Evolutionary conservation across 2,113 vertebrate genomes (phyloP), one percentile per base, ranked within the genome.

Genomic region (Tupaia chinensis): DNA sequence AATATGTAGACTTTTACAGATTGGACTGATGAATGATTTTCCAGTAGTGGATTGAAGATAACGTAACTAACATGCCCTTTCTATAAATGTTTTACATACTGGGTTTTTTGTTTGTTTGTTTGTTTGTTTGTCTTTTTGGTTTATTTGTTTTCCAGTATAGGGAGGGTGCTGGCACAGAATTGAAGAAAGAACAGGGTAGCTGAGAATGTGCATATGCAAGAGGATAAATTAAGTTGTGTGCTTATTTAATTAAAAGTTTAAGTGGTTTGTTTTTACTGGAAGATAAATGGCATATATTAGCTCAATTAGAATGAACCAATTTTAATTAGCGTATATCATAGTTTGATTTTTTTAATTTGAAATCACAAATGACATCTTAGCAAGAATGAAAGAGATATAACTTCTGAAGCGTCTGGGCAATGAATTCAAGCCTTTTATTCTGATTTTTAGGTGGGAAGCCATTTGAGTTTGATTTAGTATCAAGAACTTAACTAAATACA

Each of bases 231-330:
- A 95, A 96, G 94, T 94, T 97, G 89, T 95, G 66, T 91, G 74
- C 85, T 96, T 97, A 94, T 95, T 95, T 97, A 98, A 97, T 97
- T 97, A 97, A 96, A 97, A 96, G 93, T 98, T 96, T 97, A 93
- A 89, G 93, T 84, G 63, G 53, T 92, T 95, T 96, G 74, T 94
- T 97, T 96, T 97, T 97, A 69, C 68, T 96, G n/a, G 61, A 95
- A 87, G 76, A 84, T 93, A 96, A 94, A 91, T 92, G 91, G 66
- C 83, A 96, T 87, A 68, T 93, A 89, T 95, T 92, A 94, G 27
- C 77, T 93, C 91, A 92, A 44, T 96, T 97, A 93, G 80, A 96
- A 88, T 95, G 63, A 95, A 89, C 54, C 27, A 68, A 29, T 96
- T 95, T 96, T 97, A 94, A 95, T 96, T 93, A 95, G 32, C 13